A percentile compares a stretch with the other conserved stretches of the same genome.
Conservation (phyloP, 2,113 vertebrate species). For the Petroica traversi region DNA sequence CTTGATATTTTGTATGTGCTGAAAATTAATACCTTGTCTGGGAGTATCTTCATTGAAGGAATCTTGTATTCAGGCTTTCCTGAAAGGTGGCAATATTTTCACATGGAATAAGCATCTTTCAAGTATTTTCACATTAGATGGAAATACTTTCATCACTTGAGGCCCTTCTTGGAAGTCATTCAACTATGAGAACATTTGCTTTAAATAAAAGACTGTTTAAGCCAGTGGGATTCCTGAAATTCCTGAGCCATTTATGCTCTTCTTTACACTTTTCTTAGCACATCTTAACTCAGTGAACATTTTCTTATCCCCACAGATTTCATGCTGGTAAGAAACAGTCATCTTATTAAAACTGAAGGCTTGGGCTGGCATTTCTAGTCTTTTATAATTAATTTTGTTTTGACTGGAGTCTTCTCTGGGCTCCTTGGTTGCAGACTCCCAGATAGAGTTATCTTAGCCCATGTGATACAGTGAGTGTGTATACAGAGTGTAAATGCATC, state of each 20-base stretch:
- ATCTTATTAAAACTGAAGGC: not conserved
- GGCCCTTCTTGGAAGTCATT: slow-evolving; percentile 32
- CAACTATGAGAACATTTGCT: slow-evolving; percentile 38
- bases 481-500: not conserved
- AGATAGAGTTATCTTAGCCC: not conserved
- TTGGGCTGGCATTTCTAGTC: not conserved
- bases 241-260: slow-evolving; percentile 19
- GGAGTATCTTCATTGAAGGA: not conserved
- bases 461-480: not conserved
- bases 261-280: slow-evolving; percentile 25
- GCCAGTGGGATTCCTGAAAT: slow-evolving; percentile 39
- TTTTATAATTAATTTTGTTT: not conserved
- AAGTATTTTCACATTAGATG: slow-evolving; percentile 1
- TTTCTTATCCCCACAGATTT: not conserved
- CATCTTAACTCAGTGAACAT: not conserved
- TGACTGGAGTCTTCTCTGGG: not conserved
- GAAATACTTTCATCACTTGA: slow-evolving; percentile 37
- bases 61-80: not conserved
- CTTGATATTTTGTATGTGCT: not conserved
- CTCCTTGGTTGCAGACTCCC: not conserved
- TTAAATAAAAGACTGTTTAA: slow-evolving; percentile 41
- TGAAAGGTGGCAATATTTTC: slow-evolving; percentile 32
- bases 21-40: not conserved
- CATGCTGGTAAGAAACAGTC: not conserved
- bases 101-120: slow-evolving; percentile 12